Evolutionary conservation across 1,140 invertebrate species (phyloP), one percentile per base, ranked within the genome.

Genomic region (Phymorhynchus buccinoides): DNA sequence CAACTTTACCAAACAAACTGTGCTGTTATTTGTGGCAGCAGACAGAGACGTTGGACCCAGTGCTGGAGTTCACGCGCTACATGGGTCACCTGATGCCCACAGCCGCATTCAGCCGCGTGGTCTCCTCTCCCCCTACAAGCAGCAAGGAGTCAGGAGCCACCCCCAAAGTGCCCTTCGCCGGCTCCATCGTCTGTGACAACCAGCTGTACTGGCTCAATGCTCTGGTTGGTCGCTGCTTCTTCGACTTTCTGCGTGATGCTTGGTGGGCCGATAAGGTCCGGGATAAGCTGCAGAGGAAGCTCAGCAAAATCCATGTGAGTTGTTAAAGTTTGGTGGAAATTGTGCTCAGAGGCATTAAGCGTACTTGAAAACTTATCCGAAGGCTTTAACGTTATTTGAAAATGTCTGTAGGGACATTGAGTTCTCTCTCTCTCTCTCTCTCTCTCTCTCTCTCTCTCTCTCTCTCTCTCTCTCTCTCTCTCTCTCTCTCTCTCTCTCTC

Each of bases 281-380:
- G 82, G 96, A 96, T 32, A 96, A 96, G 89, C 95, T 98, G 89
- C 97, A 98, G 92, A 96, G 95, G 88, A 98, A 98, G 94, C 93
- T 98, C 1, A 96, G 95, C 87, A 96, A 96, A 84, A 97, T 98
- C 88, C 96, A 96, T 93, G 95, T 95, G 89, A 91, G 92, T 91
- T 84, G 35, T 48, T 6, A 7, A 37, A n/a, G n/a, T n/a, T n/a
- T n/a, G n/a, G 22, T 22, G 9, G 48, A 52, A 52, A 22, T 22
- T n/a, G n/a, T n/a, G n/a, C n/a, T n/a, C n/a, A n/a, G n/a, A n/a
- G n/a, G n/a, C n/a, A n/a, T n/a, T n/a, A n/a, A n/a, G n/a, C n/a
- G n/a, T n/a, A n/a, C n/a, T n/a, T n/a, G n/a, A n/a, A n/a, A n/a
- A n/a, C n/a, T n/a, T n/a, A n/a, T n/a, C n/a, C n/a, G n/a, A n/a